phyloP scores from a whole-genome alignment of 2,113 vertebrate species.

The Centropus bengalensis region DNA sequence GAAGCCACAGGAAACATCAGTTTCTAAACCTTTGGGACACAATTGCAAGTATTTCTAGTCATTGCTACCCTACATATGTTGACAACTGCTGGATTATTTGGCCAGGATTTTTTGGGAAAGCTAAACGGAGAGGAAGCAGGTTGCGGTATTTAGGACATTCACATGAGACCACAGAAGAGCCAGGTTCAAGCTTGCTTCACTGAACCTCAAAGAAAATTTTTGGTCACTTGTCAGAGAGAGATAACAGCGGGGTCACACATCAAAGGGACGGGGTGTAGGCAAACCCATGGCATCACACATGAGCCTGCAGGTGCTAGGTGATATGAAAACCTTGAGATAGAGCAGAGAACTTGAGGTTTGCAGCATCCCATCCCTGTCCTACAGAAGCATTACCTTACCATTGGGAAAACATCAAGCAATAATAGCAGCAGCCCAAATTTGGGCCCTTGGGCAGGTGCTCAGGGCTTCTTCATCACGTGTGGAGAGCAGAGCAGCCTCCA shows the following conservation, averaged over 20 bases:
- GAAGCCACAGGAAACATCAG: not conserved
- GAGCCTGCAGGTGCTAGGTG: not conserved
- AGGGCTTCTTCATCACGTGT: accelerated
- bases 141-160: not conserved
- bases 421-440: not conserved
- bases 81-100: not conserved
- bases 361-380: not conserved
- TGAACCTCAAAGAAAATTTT: not conserved
- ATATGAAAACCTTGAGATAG: not conserved
- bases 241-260: not conserved
- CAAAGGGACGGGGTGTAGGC: not conserved
- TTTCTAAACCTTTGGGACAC: not conserved
- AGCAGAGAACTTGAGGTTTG: not conserved
- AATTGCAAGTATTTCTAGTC: not conserved
- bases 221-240: not conserved
- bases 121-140: not conserved
- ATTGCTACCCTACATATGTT: not conserved
- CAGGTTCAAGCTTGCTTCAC: not conserved
- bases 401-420: not conserved
- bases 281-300: not conserved
- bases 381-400: not conserved
- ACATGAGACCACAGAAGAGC: not conserved
- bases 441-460: accelerated
- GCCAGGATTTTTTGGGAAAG: not conserved
- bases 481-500: not conserved